Evolutionary conservation across 2,113 vertebrate genomes (phyloP).

Genomic region (Mohoua ochrocephala): DNA sequence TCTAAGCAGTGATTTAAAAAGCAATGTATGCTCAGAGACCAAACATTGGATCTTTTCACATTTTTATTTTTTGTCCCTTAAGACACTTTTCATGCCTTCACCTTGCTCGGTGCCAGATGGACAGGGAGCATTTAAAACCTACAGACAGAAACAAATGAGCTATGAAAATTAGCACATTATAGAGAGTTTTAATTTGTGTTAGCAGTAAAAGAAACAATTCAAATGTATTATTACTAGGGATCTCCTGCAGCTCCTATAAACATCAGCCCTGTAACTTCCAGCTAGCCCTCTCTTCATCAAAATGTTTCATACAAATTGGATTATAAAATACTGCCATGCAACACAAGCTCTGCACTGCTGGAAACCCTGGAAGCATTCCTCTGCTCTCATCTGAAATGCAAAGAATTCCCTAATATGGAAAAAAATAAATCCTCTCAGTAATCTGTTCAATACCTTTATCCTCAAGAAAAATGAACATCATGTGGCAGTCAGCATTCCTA

Average conservation of each 20-base stretch:
- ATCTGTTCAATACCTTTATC: constrained; percentile 12
- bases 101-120: neutral
- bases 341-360: rapidly evolving
- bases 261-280: neutral
- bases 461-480: neutral
- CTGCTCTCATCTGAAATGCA: constrained; percentile 18
- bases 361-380: neutral
- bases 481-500: neutral
- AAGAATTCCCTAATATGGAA: constrained; percentile 24
- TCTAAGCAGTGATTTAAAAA: neutral
- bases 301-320: neutral
- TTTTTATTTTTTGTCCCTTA: neutral
- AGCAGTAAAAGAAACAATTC: neutral
- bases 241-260: neutral
- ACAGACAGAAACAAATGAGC: neutral
- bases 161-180: neutral
- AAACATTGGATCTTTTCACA: neutral
- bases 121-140: neutral
- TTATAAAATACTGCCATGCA: neutral
- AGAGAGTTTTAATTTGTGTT: neutral
- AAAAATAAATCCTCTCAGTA: constrained; percentile 3
- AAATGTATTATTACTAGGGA: neutral
- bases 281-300: neutral
- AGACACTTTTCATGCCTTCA: neutral
- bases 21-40: neutral